Base-by-base conservation (phyloP, 2,888 invertebrate species). In the Mesoligia furuncula region DNA sequence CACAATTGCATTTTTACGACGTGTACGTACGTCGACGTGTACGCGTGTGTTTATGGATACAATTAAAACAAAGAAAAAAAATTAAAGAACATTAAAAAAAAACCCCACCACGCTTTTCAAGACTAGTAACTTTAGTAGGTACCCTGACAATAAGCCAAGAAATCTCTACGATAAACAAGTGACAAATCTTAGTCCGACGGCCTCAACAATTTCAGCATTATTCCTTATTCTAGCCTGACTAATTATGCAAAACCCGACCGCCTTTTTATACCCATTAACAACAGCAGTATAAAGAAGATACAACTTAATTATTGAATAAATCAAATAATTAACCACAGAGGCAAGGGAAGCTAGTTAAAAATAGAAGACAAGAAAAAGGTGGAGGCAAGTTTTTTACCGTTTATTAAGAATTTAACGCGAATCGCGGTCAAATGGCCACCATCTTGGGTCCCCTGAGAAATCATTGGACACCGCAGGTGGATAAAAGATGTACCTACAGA, bases 341-440 rank as follows among this genome's bases (percentile, higher is more conserved):
- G 64, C 64, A 36, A 66, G 76, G 62, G 17, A 36, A 57, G 54
- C 83, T 79, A 86, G 51, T 86, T 83, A 86, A 84, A 87, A 81
- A 80, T 79, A 81, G 85, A 82, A 80, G 79, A 76, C 64, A 79
- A 75, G 66, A 62, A 76, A 79, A 61, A 64, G 67, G 42, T 36
- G 48, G 7, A 81, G 79, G 51, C 20, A 68, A 75, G 69, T 69
- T 83, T 87, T 91, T 92, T 87, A 88, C 87, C 87, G 90, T 90
- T 90, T 85, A 91, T 93, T 91, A 93, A 92, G 89, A 92, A 93
- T 93, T 92, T 90, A 93, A 88, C 88, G 86, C 84, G 87, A 88
- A 89, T 89, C 80, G 90, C 88, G 92, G 93, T 92, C 90, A 88
- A 90, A 88, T 88, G 83, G 85, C 73, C 45, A 68, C 77, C 78